Base-by-base conservation (phyloP, 2,797 vertebrate species). In the Staurois parvus region DNA sequence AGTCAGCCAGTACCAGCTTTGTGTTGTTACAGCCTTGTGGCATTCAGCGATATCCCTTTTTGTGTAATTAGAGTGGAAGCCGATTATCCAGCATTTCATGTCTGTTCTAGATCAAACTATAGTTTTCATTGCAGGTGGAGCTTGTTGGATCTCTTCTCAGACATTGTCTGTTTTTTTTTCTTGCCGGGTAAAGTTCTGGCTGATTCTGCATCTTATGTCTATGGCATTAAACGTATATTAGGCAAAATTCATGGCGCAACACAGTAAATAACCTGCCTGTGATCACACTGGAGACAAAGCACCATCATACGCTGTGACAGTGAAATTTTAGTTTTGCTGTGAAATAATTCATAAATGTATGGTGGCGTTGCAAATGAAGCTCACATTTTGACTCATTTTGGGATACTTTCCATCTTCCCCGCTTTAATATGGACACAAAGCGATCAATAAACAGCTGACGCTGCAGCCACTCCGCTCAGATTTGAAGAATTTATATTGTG, bases 401-500 rank as follows among this genome's bases (percentile, higher is more conserved):
- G 72, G 84, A 85, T 59, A 40, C 68, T 56, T 79, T 80, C 42
- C 26, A 66, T 85, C 72, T 75, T 74, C 17, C 68, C 8, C 37
- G 37, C 37, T 37, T 37, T 37, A 79, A 68, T 67, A 68, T 37
- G 77, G 84, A 67, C 77, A 85, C 84, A 75, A 74, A 69, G 29
- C 29, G 28, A 85, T 81, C 72, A 37, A 69, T 85, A 75, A 80
- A 79, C 34, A 59, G 78, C 78, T 85, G 84, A 85, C 64, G 40
- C n/a, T n/a, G 72, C 72, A 40, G 37, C 76, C 78, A 62, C 80
- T 81, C 62, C 59, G 76, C 72, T 40, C 70, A 24, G 30, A 59
- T 76, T 80, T 81, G 84, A 81, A 66, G 72, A 75, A 85, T 85
- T 85, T 76, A 85, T 85, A 69, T 32, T 24, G 40, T 62, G 84